phyloP scores from a whole-genome alignment of 1,140 invertebrate genomes.

The Odontomachus brunneus region DNA sequence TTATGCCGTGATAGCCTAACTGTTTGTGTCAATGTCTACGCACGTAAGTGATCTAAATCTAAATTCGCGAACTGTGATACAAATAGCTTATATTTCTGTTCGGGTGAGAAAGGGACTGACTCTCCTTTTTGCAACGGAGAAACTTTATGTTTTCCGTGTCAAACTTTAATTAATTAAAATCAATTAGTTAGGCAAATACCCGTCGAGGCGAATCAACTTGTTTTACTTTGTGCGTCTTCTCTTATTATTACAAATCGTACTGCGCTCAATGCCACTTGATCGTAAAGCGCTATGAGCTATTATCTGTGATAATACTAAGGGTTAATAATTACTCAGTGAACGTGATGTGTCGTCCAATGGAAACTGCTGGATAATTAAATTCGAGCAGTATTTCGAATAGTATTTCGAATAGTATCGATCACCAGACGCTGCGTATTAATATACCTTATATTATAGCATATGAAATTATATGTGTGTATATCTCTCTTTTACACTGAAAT shows the following conservation, averaged over 20 bases:
- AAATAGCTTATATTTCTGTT: neutral
- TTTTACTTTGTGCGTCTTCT: neutral
- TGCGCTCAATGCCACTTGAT: neutral
- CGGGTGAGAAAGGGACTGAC: neutral
- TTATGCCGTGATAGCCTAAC: neutral
- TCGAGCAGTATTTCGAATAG: neutral
- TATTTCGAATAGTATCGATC: too few relatives aligned
- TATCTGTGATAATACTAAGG: conserved; percentile 19
- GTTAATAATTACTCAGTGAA: conserved; percentile 3
- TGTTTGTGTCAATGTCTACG: too few relatives aligned
- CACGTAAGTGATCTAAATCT: neutral
- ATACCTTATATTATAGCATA: conserved; percentile 6
- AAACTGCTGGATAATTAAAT: conserved; percentile 39
- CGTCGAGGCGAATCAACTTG: neutral
- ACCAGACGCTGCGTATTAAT: conserved; percentile 16
- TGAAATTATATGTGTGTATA: neutral
- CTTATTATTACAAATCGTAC: conserved; percentile 3
- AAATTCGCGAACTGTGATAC: neutral
- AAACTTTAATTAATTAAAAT: neutral
- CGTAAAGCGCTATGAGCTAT: neutral
- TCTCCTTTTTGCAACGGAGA: neutral
- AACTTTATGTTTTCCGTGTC: neutral
- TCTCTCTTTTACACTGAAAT: neutral
- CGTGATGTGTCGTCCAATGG: neutral
- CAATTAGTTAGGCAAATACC: neutral